Evolutionary conservation across 2,888 invertebrate genomes (phyloP), one percentile per base, ranked within the genome.

Genomic region (Xylocampa areola): DNA sequence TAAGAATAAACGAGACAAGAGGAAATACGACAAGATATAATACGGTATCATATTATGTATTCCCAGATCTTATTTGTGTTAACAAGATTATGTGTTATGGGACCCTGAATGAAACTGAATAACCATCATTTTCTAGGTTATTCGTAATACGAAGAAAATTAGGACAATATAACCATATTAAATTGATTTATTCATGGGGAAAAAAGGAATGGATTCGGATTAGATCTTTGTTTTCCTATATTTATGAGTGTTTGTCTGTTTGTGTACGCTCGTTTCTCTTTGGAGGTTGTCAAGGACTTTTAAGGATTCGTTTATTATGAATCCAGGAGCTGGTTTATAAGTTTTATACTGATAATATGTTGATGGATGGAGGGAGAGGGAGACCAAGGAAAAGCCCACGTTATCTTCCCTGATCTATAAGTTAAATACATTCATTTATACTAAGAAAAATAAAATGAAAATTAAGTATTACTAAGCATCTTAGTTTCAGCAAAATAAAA

Each of bases 51-150:
- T 52, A 68, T 77, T 71, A 78, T 61, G 57, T 68, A 70, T 76
- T 76, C 75, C 63, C 73, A 62, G 57, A 74, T 68, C 70, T 63
- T 70, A 73, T 80, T 79, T 73, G 63, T 70, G 60, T 65, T 73
- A 76, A 70, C 77, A 74, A 73, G 62, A 71, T 80, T 74, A 72
- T 74, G 61, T 68, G 51, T 65, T 69, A 68, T 62, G 64, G 53
- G 55, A 52, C 48, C 48, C 33, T 29, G 64, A 60, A 64, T 68
- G 74, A 66, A 61, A 73, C 36, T 53, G 49, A 68, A 50, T 59
- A 53, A 53, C 60, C 63, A 72, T 75, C 62, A 62, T 60, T 62
- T 69, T 58, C 69, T 57, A 72, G 67, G 67, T 52, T 62, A 51
- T 45, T 39, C 52, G 52, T 64, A 62, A 61, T 75, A 62, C 53